Percentiles rank a stretch among this genome's conserved stretches.
Evolutionary conservation across 2,113 vertebrate species (phyloP).

Genomic region (Microtus richardsoni): DNA sequence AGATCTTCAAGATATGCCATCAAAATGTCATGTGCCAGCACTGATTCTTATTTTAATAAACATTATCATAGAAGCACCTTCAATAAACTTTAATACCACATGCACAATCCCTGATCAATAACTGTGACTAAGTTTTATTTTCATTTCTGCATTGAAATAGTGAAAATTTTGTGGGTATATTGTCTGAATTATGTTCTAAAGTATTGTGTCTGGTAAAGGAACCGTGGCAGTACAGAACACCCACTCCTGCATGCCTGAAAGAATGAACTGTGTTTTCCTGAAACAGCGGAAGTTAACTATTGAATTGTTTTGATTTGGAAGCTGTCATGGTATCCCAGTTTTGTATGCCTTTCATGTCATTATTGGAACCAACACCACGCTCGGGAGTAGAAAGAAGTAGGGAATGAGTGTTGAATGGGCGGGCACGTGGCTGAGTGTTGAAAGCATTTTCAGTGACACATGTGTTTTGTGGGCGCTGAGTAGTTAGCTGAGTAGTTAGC

Average conservation of each 20-base stretch:
- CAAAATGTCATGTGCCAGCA: not conserved
- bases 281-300: conserved; percentile 5
- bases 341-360: conserved; percentile 17
- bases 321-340: not conserved
- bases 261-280: not conserved
- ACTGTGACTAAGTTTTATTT: conserved; percentile 38
- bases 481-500: not conserved
- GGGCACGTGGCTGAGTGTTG: not conserved
- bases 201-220: conserved; percentile 41
- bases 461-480: not conserved
- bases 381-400: not conserved
- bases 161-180: not conserved
- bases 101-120: not conserved
- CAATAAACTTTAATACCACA: not conserved
- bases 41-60: conserved; percentile 45
- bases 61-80: not conserved
- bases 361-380: not conserved
- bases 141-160: not conserved
- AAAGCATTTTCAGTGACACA: not conserved
- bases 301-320: conserved; percentile 56
- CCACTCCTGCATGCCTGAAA: not conserved
- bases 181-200: conserved; percentile 29
- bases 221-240: not conserved
- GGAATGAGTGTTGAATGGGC: not conserved
- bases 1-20: conserved; percentile 26